A percentile compares a stretch with the other conserved stretches of the same genome.
These are phyloP conservation scores for Cydia splendana DNA, from an alignment of 1,140 invertebrate species.

Conservation along the genomic window DNA sequence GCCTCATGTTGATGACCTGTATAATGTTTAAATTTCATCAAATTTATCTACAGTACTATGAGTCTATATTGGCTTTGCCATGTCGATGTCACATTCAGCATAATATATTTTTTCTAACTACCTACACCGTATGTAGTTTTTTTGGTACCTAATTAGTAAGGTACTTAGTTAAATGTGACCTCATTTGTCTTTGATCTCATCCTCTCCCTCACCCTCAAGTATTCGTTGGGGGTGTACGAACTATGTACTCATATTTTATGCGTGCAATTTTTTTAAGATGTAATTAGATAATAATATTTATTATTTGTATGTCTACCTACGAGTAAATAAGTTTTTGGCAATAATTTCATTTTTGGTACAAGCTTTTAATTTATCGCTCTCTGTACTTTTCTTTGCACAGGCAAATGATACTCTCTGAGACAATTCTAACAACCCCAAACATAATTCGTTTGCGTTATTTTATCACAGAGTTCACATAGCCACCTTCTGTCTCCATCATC, in stretches of 20 bases:
- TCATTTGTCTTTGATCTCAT: neutral
- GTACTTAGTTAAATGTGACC: neutral
- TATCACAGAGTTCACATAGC: too few species aligned
- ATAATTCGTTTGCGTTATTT: too few species aligned
- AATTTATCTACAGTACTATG: slow-evolving; percentile 34
- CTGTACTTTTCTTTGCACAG: too few species aligned
- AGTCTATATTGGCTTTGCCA: neutral
- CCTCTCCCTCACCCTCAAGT: neutral
- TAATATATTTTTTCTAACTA: too few species aligned
- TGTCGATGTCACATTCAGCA: neutral
- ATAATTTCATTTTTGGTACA: too few species aligned
- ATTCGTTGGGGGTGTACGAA: neutral
- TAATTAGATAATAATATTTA: too few species aligned
- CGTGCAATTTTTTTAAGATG: neutral
- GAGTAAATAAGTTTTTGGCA: too few species aligned
- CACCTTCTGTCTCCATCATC: too few species aligned
- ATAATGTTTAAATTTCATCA: slow-evolving; percentile 45
- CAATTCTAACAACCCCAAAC: too few species aligned
- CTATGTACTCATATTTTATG: neutral
- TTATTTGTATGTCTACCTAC: too few species aligned
- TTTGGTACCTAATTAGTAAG: neutral
- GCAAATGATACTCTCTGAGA: too few species aligned
- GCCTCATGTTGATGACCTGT: slow-evolving; percentile 35
- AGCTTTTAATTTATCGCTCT: too few species aligned
- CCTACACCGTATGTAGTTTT: neutral